Base-by-base conservation (phyloP, 1,140 invertebrate genomes). In the Drosophila sechellia region DNA sequence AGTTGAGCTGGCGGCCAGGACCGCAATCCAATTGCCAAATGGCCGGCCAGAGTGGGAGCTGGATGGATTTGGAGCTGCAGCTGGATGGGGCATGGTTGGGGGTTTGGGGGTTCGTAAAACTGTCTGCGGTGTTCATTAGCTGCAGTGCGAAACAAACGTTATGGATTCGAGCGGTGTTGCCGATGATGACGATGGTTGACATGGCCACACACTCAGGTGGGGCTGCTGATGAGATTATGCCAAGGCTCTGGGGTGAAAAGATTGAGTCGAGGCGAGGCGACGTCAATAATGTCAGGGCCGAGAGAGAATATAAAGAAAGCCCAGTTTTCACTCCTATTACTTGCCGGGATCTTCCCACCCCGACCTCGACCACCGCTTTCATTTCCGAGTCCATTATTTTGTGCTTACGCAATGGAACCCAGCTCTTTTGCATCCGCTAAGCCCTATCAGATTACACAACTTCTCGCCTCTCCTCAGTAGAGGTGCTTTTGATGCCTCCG, bases 11-110 rank as follows among this genome's bases (percentile, higher is more conserved):
- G 65, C 79, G 72, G 61, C 84, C 84, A 65, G 79, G 79, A 56
- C 84, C 83, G 37, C 83, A 87, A 89, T 87, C 83, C 83, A 86
- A 86, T 86, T 86, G 75, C 79, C 75, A 83, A 83, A 64, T 64
- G 69, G 66, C 81, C 57, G 50, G 60, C 25, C 52, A 43, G 46
- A 52, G 48, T 63, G 50, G 40, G 39, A 59, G 50, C 48, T 27
- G 11, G 27, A 27, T 37, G 45, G 43, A 56, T 8, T 42, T 22
- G 60, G 27, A 53, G 35, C 13, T 54, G 43, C 35, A 71, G 15
- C 27, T 49, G 52, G 45, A 42, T 10, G 8, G 31, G 31, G 1
- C 5, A 5, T 5, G 35, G 35, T 2, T 3, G 20, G 17, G 17
- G 17, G 17, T 17, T 13, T 39, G 34, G 15, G 27, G 25, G 43